These are phyloP conservation scores for Zapus hudsonius DNA, from an alignment of 2,113 vertebrate genomes.

Conservation along the genomic window DNA sequence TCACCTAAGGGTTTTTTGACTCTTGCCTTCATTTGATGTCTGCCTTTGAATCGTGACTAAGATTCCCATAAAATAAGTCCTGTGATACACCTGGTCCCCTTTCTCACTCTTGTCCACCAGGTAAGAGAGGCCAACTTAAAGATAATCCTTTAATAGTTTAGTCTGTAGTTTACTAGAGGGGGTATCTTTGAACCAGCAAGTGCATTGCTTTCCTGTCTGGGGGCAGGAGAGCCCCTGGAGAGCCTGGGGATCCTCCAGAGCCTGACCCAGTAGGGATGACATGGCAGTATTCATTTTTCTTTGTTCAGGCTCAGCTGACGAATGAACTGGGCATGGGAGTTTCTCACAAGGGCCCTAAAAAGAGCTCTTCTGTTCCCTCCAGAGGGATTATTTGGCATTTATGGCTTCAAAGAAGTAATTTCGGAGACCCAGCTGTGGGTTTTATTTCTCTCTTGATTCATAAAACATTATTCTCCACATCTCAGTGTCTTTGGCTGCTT, in stretches of 20 bases:
- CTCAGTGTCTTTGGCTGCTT: accelerated
- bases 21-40: not conserved
- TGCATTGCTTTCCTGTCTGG: not conserved
- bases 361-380: not conserved
- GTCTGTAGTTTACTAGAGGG: not conserved
- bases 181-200: not conserved
- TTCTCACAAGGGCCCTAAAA: not conserved
- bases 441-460: not conserved
- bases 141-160: not conserved
- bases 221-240: not conserved
- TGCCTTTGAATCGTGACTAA: not conserved
- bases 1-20: not conserved
- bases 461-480: not conserved
- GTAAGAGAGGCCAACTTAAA: not conserved
- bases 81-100: not conserved
- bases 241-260: not conserved
- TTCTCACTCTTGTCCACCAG: not conserved
- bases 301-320: not conserved
- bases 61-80: not conserved
- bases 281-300: slow-evolving; percentile 22
- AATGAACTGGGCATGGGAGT: not conserved
- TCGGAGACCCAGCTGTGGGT: slow-evolving; percentile 33
- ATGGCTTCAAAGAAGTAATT: not conserved
- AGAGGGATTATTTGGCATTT: not conserved
- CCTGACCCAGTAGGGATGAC: not conserved